phyloP scores from a whole-genome alignment of 2,888 invertebrate species.

The Pristionchus arcanus region DNA sequence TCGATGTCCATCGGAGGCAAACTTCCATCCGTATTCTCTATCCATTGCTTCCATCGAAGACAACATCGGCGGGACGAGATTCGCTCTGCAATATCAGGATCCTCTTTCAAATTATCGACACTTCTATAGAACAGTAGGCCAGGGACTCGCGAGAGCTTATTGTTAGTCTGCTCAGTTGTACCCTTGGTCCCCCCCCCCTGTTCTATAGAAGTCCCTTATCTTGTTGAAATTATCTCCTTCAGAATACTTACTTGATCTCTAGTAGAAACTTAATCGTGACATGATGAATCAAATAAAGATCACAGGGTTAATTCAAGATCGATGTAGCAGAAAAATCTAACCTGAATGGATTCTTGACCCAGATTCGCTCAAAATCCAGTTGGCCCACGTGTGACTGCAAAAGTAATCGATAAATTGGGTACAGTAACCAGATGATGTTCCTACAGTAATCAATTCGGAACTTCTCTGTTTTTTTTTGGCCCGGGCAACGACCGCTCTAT shows the following conservation, averaged over 20 bases:
- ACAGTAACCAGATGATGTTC: neutral
- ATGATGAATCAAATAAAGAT: neutral
- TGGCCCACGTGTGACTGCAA: conserved; percentile 10
- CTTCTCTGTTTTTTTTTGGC: no score
- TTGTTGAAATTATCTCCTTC: neutral
- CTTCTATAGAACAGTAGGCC: no score
- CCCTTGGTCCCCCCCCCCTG: no score
- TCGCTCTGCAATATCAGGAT: neutral
- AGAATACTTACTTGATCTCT: neutral
- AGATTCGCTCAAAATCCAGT: conserved; percentile 3
- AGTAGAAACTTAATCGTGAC: neutral
- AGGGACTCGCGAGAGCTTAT: no score
- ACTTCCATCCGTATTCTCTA: conserved; percentile 38
- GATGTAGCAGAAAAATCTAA: neutral
- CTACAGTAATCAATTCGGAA: neutral
- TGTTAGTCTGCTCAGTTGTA: no score
- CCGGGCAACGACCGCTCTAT: no score
- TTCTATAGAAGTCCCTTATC: no score
- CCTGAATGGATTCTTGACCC: conserved; percentile 42
- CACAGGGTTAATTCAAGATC: neutral
- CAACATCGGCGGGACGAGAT: conserved; percentile 4
- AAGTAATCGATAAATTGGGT: neutral
- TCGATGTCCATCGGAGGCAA: neutral
- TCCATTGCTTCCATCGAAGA: neutral
- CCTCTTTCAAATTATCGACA: neutral